Conservation (phyloP, 2,888 invertebrate genomes). For the Phrixothrix hirtus region DNA sequence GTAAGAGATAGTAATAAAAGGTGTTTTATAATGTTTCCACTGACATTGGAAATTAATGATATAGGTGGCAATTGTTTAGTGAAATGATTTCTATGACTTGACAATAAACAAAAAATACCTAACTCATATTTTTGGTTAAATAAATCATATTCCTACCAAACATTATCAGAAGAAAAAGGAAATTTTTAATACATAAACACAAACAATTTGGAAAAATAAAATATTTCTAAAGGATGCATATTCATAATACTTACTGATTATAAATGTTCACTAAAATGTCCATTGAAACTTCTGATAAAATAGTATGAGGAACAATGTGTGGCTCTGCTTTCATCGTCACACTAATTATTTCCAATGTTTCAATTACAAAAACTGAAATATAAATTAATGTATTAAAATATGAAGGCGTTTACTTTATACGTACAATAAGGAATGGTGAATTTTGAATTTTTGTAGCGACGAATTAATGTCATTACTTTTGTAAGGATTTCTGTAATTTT, state of each 20-base stretch:
- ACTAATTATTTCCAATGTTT: slow-evolving; percentile 76
- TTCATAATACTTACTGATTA: slow-evolving; percentile 15
- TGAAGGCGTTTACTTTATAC: slow-evolving; percentile 39
- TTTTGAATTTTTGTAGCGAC: slow-evolving; percentile 78
- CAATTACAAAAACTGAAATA: slow-evolving; percentile 73
- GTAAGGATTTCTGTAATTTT: slow-evolving; percentile 70
- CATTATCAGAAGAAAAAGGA: no score
- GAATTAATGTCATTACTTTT: slow-evolving; percentile 76
- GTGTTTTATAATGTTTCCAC: no score
- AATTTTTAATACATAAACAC: no score
- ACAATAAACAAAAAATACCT: no score
- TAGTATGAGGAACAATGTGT: slow-evolving; percentile 70
- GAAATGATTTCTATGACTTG: no score
- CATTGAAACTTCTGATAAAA: slow-evolving; percentile 64
- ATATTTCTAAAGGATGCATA: no score
- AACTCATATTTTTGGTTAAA: no score
- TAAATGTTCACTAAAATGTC: slow-evolving; percentile 17
- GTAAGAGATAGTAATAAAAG: no score
- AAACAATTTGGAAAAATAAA: no score
- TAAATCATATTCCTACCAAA: no score
- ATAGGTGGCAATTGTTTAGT: no score
- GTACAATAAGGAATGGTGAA: slow-evolving; percentile 87
- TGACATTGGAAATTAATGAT: no score
- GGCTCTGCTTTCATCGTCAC: slow-evolving; percentile 73
- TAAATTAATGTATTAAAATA: slow-evolving; percentile 6